Evolutionary conservation across 2,797 vertebrate species (phyloP), one percentile per base, ranked within the genome.

Genomic region (Sebastes miniatus): DNA sequence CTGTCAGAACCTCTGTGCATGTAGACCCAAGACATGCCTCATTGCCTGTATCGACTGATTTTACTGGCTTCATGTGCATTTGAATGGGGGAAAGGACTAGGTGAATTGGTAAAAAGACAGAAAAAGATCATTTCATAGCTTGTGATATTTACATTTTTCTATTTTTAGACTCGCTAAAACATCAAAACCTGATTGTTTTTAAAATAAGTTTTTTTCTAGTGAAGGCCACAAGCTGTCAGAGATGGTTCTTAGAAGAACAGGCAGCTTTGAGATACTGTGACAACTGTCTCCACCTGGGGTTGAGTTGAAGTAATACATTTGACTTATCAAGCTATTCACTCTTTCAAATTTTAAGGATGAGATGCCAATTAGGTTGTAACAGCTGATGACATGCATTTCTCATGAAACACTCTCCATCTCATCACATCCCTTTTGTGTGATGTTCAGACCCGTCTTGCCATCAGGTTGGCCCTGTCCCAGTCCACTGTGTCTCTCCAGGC

Each of bases 1-100:
- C 73, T 77, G 83, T 91, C 90, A 85, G 70, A 90, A 85, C 80
- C 87, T 89, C 79, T 89, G 70, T 83, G 92, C 83, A 94, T 92
- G 36, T 77, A 24, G 85, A 92, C 75, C 74, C 63, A 66, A 87
- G 72, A 88, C 85, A 54, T 78, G 79, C 84, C 79, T 89, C 89
- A 91, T 93, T 69, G 81, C 92, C 78, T 91, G 87, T 88, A 64
- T 66, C 52, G 58, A 83, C 78, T 47, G 66, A 80, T 71, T 73
- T 67, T 79, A 68, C 52, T 34, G 0, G 63, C 58, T 25, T 88
- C 58, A 89, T 94, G 77, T 80, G 81, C 80, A 78, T 86, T 76
- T 66, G 16, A 80, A 80, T 36, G n/a, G 36, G 54, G 22, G 36
- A 36, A 43, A 62, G 20, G 50, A 57, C 32, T 13, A 25, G 20